phyloP scores from a whole-genome alignment of 1,140 invertebrate species.

The Drosophila nasuta region DNA sequence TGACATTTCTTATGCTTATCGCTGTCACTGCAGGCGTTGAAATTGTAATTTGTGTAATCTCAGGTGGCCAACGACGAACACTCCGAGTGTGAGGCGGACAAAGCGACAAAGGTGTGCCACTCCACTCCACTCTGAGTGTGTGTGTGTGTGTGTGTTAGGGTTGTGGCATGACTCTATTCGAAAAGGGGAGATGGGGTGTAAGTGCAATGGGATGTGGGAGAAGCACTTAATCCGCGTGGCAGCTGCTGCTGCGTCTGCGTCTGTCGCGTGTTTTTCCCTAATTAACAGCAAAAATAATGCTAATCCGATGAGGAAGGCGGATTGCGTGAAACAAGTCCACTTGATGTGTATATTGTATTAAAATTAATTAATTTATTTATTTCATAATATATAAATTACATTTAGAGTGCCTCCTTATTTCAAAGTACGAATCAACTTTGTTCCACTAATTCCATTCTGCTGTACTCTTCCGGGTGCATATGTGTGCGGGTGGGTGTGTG shows the following conservation, averaged over 20 bases:
- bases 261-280: conserved; percentile 51
- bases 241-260: conserved; percentile 45
- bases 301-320: conserved; percentile 46
- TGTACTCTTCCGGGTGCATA: conserved; percentile 35
- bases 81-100: conserved; percentile 28
- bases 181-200: neutral
- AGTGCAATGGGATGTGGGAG: conserved; percentile 9
- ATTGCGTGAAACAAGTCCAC: conserved; percentile 34
- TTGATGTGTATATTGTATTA: conserved; percentile 71
- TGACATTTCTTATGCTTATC: conserved; percentile 83
- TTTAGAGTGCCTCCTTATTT: conserved; percentile 59
- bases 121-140: conserved; percentile 15
- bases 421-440: conserved; percentile 66
- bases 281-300: conserved; percentile 73
- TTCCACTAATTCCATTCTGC: conserved; percentile 73
- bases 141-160: conserved; percentile 17
- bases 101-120: conserved; percentile 43
- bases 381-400: conserved; percentile 83
- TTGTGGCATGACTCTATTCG: conserved; percentile 50
- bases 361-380: conserved; percentile 83
- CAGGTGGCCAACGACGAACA: conserved; percentile 56
- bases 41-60: conserved; percentile 84
- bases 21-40: conserved; percentile 79
- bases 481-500: conserved; percentile 3
- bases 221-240: conserved; percentile 66